Base-by-base conservation (phyloP, 2,113 vertebrate species). In the Ptilonorhynchus violaceus region DNA sequence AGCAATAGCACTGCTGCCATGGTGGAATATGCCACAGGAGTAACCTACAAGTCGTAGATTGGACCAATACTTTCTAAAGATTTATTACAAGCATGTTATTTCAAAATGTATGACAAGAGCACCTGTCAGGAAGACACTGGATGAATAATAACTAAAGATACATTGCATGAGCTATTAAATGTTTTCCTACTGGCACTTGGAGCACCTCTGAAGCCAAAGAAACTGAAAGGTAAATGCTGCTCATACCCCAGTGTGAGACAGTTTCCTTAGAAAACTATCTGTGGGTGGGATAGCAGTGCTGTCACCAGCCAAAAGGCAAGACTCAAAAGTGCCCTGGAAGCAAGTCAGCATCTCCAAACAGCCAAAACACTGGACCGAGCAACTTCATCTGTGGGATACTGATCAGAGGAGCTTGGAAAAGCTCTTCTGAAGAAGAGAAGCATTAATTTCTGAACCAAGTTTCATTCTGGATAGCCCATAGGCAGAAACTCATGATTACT, bases 171-270 rank as follows among this genome's bases (percentile, higher is more conserved):
- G 44, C 35, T 33, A 47, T 72, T 75, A 59, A 92, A 68, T 5
- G 4, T 37, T 85, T 69, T 47, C 53, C 11, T 47, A 8, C 39
- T 52, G 23, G 23, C 4, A 2, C 21, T 55, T 63, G 46, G 41
- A 92, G 42, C 12, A 63, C 16, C 41, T 42, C n/a, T 55, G 49
- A 93, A 85, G 35, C 9, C 12, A 15, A 93, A 79, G 31, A 64
- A 82, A 85, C 7, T 3, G 14, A 44, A 79, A 70, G 49, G 31
- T 20, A 60, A 83, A 85, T n/a, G 35, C 47, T 72, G 44, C 39
- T 88, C 15, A 21, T 39, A 42, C 3, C 18, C 17, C 70, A 79
- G 28, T 5, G 0, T 44, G 46, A 66, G 56, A 49, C 0, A 2
- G 25, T 78, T 75, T 75, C 42, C 56, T 75, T 67, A 67, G 60